Conservation (phyloP, 2,888 invertebrate species). For the Ectemnius continuus region DNA sequence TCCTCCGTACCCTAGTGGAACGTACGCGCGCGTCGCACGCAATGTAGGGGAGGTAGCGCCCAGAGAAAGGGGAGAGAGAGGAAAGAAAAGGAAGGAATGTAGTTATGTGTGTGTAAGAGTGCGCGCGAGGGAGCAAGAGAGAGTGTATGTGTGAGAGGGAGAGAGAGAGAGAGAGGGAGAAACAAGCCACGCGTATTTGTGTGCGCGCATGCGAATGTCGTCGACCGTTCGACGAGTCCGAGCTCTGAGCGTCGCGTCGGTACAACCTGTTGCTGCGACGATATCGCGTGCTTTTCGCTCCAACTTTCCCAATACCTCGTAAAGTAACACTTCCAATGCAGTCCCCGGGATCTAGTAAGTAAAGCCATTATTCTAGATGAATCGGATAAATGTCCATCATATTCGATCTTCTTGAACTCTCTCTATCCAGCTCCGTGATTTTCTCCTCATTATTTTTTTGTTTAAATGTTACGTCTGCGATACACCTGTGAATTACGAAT, state of each 20-base stretch:
- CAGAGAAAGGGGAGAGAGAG: not conserved
- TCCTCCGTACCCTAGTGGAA: too few relatives aligned
- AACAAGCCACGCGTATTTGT: constrained; percentile 15
- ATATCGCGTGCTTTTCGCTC: constrained; percentile 29
- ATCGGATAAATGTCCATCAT: too few relatives aligned
- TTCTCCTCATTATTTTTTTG: too few relatives aligned
- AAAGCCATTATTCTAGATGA: not conserved
- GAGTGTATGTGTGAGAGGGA: not conserved
- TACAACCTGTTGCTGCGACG: constrained; percentile 58
- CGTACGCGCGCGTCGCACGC: not conserved
- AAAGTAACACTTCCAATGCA: not conserved
- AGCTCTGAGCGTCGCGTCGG: constrained; percentile 33
- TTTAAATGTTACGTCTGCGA: too few relatives aligned
- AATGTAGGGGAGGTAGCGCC: not conserved
- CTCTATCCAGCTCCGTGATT: too few relatives aligned
- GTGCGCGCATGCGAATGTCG: constrained; percentile 51
- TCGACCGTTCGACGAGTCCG: constrained; percentile 51
- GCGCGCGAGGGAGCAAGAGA: not conserved
- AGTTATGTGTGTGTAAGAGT: constrained; percentile 6
- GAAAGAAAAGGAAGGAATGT: constrained; percentile 4
- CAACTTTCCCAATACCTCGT: not conserved
- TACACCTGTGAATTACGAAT: too few relatives aligned
- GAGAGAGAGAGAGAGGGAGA: constrained; percentile 10
- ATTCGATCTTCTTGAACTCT: too few relatives aligned
- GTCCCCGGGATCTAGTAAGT: constrained; percentile 6